Evolutionary conservation across 2,888 invertebrate genomes (phyloP).

Genomic region (Caenorhabditis virilis): DNA sequence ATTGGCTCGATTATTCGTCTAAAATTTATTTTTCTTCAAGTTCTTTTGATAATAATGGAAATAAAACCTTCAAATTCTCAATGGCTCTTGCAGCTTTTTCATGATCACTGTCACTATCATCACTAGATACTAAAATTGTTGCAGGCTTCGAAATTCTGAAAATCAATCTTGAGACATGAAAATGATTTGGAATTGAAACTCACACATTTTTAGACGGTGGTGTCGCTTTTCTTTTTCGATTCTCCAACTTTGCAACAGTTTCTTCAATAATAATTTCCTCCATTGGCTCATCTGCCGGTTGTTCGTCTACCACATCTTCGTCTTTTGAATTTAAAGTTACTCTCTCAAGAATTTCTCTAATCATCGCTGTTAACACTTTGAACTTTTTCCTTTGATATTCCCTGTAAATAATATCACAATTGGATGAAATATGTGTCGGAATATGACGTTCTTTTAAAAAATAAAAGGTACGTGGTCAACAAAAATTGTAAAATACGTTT

Average conservation of each 20-base stretch:
- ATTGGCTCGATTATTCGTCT: constrained; percentile 47
- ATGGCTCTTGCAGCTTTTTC: constrained; percentile 21
- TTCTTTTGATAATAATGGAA: neutral
- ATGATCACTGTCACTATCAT: constrained; percentile 35
- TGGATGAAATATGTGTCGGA: no score
- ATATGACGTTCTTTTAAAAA: neutral
- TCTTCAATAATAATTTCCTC: neutral
- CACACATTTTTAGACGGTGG: neutral
- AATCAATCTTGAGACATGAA: no score
- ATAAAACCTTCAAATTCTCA: constrained; percentile 18
- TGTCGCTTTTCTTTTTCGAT: constrained; percentile 25
- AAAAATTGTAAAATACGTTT: no score
- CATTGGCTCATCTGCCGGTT: constrained; percentile 9
- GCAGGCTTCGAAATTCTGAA: no score
- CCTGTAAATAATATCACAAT: no score
- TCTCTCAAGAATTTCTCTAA: constrained; percentile 36
- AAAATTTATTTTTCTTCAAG: constrained; percentile 4
- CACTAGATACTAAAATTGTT: constrained; percentile 13
- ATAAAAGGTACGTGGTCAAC: neutral
- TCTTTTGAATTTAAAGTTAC: constrained; percentile 5
- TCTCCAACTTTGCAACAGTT: constrained; percentile 3
- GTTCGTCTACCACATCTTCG: constrained; percentile 7
- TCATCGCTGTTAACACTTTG: constrained; percentile 40
- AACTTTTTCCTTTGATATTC: constrained; percentile 51
- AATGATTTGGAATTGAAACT: no score